These are phyloP conservation scores for Caenorhabditis drosophilae DNA, from an alignment of 2,888 invertebrate species.

Conservation along the genomic window DNA sequence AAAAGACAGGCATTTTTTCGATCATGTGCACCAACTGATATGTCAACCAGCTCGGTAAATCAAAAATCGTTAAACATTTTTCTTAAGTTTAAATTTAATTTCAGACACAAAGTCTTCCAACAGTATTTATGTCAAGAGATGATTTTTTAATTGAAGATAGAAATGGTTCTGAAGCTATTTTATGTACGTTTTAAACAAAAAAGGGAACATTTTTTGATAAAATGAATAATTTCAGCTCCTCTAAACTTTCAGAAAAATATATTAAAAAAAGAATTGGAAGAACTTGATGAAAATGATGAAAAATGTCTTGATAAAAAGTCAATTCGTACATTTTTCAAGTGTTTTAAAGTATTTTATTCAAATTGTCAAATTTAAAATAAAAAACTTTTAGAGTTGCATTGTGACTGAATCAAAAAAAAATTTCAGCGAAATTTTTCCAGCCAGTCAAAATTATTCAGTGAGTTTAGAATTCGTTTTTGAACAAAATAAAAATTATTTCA, in stretches of 20 bases:
- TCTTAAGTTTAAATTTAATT: neutral
- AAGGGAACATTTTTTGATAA: too few relatives aligned
- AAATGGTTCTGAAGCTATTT: constrained; percentile 4
- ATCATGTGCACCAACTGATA: constrained; percentile 15
- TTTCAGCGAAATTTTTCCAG: constrained; percentile 3
- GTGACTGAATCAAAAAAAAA: neutral
- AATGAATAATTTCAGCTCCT: too few relatives aligned
- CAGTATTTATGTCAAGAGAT: constrained; percentile 18
- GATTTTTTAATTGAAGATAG: constrained; percentile 8
- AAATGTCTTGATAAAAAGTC: constrained; percentile 5
- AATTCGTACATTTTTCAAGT: constrained; percentile 18
- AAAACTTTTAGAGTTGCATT: neutral
- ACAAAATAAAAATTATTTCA: constrained; percentile 3
- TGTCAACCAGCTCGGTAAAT: constrained; percentile 17
- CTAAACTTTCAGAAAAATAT: constrained; percentile 18
- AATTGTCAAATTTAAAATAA: neutral
- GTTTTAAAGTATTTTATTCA: constrained; percentile 11
- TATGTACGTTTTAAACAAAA: too few relatives aligned
- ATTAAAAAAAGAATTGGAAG: constrained; percentile 12
- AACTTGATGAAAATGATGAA: neutral
- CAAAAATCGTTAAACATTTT: neutral
- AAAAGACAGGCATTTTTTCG: constrained; percentile 13
- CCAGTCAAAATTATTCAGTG: neutral
- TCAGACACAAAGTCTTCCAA: constrained; percentile 20
- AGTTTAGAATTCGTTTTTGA: neutral